Evolutionary conservation across 2,888 invertebrate species (phyloP).

Genomic region (Drosophila acutilabella): DNA sequence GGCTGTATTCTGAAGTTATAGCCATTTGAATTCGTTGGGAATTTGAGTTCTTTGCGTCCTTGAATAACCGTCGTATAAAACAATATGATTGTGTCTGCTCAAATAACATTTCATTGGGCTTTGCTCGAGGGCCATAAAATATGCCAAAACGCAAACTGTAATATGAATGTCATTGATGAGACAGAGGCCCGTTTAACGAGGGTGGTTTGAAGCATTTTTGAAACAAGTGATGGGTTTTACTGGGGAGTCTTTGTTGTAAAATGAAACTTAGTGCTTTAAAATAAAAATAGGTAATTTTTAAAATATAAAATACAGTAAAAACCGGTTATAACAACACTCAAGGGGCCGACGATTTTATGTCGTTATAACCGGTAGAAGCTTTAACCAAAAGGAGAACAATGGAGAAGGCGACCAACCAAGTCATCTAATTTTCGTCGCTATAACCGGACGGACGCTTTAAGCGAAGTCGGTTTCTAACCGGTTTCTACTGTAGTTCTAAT

Average conservation of each 20-base stretch:
- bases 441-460: no score
- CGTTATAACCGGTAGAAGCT: no score
- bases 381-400: no score
- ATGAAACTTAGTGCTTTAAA: not conserved
- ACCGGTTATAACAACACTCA: no score
- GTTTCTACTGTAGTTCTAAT: no score
- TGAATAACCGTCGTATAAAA: slow-evolving; percentile 49
- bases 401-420: no score
- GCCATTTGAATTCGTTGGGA: slow-evolving; percentile 3
- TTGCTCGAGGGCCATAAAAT: slow-evolving; percentile 62
- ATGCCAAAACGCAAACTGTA: slow-evolving; percentile 46
- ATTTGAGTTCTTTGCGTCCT: slow-evolving; percentile 37
- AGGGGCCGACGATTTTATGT: no score
- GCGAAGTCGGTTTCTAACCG: no score
- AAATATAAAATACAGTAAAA: no score
- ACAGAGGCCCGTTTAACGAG: slow-evolving; percentile 27
- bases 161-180: slow-evolving; percentile 44
- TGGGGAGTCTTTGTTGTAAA: not conserved
- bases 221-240: no score
- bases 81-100: slow-evolving; percentile 51
- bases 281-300: not conserved
- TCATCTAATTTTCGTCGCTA: no score
- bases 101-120: slow-evolving; percentile 54
- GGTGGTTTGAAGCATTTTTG: slow-evolving; percentile 2
- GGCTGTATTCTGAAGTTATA: slow-evolving; percentile 24